These are phyloP conservation scores for Euura saliciscinereae DNA, from an alignment of 1,140 invertebrate species.

Conservation along the genomic window DNA sequence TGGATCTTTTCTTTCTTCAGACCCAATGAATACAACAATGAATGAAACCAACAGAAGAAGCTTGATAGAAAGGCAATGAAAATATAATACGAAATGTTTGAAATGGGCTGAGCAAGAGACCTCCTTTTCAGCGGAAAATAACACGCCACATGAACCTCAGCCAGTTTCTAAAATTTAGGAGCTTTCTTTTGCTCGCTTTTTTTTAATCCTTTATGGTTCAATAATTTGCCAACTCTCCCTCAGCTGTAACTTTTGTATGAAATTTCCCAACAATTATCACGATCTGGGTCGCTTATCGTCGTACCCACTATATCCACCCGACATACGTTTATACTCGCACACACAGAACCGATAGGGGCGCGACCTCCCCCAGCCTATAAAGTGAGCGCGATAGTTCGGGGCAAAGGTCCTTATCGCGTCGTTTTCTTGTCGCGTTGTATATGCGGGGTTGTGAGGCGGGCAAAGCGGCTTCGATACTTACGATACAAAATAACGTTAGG, in stretches of 20 bases:
- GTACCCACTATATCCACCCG: neutral
- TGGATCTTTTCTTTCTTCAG: neutral
- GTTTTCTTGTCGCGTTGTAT: conserved; percentile 1
- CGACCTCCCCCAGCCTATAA: neutral
- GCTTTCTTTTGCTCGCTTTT: too few species aligned
- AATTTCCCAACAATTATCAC: conserved; percentile 3
- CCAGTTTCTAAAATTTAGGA: too few species aligned
- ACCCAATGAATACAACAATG: neutral
- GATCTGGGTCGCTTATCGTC: neutral
- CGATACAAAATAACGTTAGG: conserved; percentile 1
- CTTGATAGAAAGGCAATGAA: neutral
- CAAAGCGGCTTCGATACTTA: neutral
- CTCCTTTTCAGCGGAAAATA: too few species aligned
- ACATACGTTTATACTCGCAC: neutral
- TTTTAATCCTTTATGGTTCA: too few species aligned
- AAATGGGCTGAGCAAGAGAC: too few species aligned
- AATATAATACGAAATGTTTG: too few species aligned
- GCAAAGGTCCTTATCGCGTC: conserved; percentile 1
- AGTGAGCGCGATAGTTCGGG: neutral
- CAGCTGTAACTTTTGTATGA: neutral
- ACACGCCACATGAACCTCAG: too few species aligned
- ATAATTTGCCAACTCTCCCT: too few species aligned
- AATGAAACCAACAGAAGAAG: neutral
- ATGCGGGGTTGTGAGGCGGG: neutral
- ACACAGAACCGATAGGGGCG: neutral